phyloP scores from a whole-genome alignment of 2,113 vertebrate species.

The Entomyzon cyanotis region DNA sequence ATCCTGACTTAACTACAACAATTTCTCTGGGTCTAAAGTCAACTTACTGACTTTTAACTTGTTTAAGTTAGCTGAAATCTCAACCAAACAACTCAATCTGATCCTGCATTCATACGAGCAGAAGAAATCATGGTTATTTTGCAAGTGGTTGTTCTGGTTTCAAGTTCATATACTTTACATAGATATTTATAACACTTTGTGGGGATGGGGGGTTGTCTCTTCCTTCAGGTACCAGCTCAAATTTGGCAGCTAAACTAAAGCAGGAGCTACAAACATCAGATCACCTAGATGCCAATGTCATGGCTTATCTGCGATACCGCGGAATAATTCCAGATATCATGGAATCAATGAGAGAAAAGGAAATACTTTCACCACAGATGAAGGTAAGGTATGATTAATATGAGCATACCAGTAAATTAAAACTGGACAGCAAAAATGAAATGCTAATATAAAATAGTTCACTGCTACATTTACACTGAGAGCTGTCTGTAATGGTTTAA shows the following conservation, averaged over 20 bases:
- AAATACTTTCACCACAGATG: conserved; percentile 81
- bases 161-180: no score
- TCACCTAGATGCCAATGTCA: conserved; percentile 70
- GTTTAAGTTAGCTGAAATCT: not conserved
- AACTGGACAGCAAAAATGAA: not conserved
- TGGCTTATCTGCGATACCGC: conserved; percentile 69
- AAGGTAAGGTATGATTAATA: conserved; percentile 73
- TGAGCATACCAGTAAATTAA: not conserved
- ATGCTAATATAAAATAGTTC: not conserved
- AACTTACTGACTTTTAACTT: not conserved
- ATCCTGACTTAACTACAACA: not conserved
- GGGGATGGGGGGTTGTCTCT: not conserved
- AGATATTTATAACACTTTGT: not conserved
- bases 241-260: conserved; percentile 74
- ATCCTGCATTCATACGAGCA: not conserved
- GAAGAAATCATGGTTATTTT: not conserved
- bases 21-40: not conserved
- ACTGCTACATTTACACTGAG: not conserved
- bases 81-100: not conserved
- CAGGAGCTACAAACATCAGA: conserved; percentile 70
- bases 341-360: conserved; percentile 63
- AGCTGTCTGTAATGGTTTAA: not conserved
- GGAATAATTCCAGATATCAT: conserved; percentile 67
- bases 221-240: conserved; percentile 77
- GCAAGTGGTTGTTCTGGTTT: not conserved